Percentiles rank a stretch among this genome's conserved stretches.
Conservation (phyloP, 35 echinoderm and acorn worm species). For the Anneissia japonica region DNA sequence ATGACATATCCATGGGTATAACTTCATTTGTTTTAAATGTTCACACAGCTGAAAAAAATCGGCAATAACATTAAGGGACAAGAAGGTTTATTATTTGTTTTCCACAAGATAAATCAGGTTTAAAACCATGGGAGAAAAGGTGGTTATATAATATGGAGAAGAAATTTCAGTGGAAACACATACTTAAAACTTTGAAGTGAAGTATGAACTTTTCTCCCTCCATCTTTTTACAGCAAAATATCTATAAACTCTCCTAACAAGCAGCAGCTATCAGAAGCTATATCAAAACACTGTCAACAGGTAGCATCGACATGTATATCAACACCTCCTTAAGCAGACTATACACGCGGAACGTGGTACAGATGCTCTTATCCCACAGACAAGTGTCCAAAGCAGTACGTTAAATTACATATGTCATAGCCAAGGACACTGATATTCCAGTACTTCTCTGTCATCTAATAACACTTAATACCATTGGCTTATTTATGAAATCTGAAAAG, state of each 20-base stretch:
- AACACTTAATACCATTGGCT: background rate
- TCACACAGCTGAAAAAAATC: background rate
- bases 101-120: constrained; percentile 9
- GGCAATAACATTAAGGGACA: background rate
- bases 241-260: too few species aligned
- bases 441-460: background rate
- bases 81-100: background rate
- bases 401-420: background rate
- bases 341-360: background rate
- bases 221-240: too few species aligned
- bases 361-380: background rate
- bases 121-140: background rate
- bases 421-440: background rate
- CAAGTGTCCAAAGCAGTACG: background rate
- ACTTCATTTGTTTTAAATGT: background rate
- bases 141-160: background rate
- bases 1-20: background rate
- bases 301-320: background rate
- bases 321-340: background rate
- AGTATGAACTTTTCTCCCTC: too few species aligned
- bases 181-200: too few species aligned
- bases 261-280: too few species aligned
- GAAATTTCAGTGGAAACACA: background rate
- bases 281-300: too few species aligned
- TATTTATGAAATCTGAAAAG: background rate